A percentile compares a stretch with the other conserved stretches of the same genome.
phyloP scores from a whole-genome alignment of 2,113 vertebrate genomes.

The Sylvilagus bachmani region DNA sequence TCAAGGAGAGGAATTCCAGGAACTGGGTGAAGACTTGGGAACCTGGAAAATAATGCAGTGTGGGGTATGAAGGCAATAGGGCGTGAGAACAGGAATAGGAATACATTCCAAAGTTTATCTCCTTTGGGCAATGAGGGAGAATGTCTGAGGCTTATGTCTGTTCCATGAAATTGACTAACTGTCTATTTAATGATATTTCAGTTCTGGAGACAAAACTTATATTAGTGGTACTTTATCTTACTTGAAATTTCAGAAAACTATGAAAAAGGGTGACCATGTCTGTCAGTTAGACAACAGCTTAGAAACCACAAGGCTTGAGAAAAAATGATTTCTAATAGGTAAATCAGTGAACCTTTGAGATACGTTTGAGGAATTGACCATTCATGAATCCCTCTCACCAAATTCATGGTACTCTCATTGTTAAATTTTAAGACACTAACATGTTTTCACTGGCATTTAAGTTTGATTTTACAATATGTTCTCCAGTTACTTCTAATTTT shows the following conservation, averaged over 20 bases:
- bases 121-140: no score
- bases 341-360: background rate
- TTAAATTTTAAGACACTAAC: background rate
- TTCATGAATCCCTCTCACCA: background rate
- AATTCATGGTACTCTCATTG: background rate
- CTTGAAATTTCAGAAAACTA: background rate
- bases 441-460: background rate
- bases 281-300: background rate
- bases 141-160: no score
- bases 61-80: no score
- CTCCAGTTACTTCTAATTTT: background rate
- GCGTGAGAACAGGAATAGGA: no score
- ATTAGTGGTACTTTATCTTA: background rate
- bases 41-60: no score
- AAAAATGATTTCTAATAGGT: background rate
- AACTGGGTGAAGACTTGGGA: no score
- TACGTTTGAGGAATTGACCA: background rate
- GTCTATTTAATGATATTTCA: background rate
- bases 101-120: no score
- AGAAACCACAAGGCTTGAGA: background rate
- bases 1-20: no score
- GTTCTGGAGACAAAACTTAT: background rate
- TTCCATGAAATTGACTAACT: no score
- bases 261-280: background rate
- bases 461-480: background rate